Conservation (phyloP, 2,113 vertebrate species). For the Odontesthes bonariensis region DNA sequence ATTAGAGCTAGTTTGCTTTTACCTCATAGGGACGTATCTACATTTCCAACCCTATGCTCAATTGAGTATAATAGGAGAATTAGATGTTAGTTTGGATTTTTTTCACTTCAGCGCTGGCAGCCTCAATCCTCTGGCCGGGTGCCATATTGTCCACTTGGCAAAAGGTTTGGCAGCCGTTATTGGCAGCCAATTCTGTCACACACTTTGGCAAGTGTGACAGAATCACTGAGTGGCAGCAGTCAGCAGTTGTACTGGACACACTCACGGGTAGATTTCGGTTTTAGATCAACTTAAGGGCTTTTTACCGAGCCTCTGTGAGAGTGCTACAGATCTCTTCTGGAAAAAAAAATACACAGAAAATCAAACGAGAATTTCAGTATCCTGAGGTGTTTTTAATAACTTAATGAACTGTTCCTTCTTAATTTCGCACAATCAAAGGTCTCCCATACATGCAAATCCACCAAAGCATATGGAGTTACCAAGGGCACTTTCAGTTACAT, state of each 20-base stretch:
- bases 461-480: neutral
- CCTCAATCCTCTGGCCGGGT: conserved; percentile 32
- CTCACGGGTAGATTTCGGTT: conserved; percentile 9
- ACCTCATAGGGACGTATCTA: conserved; percentile 5
- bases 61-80: conserved; percentile 26
- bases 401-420: neutral
- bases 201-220: conserved; percentile 26
- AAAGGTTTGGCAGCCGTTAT: conserved; percentile 39
- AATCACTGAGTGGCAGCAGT: conserved; percentile 47
- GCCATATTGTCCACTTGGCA: conserved; percentile 55
- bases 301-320: conserved; percentile 14
- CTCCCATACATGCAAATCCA: neutral
- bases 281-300: conserved; percentile 34
- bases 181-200: no score
- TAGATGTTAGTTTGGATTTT: conserved; percentile 22
- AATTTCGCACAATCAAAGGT: no score
- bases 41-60: conserved; percentile 13
- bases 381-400: conserved; percentile 17
- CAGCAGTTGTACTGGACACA: conserved; percentile 18
- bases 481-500: neutral
- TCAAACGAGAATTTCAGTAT: neutral
- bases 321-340: conserved; percentile 38
- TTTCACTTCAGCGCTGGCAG: conserved; percentile 5
- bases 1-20: conserved; percentile 25
- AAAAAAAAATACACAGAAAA: no score